These are phyloP conservation scores for Oscheius sp. DNA, from an alignment of 2,888 invertebrate species.

Conservation along the genomic window DNA sequence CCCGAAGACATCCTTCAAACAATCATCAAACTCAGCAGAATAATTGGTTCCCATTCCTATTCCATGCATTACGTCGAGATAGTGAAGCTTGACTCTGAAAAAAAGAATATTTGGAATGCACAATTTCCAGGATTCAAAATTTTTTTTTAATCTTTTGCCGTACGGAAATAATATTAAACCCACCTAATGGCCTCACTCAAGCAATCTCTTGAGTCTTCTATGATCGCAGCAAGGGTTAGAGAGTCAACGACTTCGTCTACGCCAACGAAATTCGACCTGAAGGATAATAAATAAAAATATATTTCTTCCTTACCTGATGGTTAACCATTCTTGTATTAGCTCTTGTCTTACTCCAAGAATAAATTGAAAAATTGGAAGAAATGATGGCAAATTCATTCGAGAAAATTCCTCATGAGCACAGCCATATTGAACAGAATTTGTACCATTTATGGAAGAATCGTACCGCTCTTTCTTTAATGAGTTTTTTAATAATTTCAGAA, in stretches of 20 bases:
- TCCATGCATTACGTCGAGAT: constrained; percentile 32
- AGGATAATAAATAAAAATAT: no score
- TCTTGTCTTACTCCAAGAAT: constrained; percentile 86
- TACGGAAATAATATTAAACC: no score
- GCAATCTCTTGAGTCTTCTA: constrained; percentile 89
- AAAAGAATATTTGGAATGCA: neutral
- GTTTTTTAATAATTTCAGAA: neutral
- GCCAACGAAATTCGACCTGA: constrained; percentile 11
- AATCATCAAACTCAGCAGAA: constrained; percentile 39
- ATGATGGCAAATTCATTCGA: constrained; percentile 83
- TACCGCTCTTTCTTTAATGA: constrained; percentile 10
- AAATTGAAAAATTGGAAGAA: constrained; percentile 84
- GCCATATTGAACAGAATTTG: constrained; percentile 5
- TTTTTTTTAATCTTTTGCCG: no score
- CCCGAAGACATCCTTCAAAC: constrained; percentile 41
- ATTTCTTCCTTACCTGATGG: constrained; percentile 31
- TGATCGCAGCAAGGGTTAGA: constrained; percentile 74
- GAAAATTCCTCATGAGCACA: neutral
- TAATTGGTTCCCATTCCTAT: constrained; percentile 37
- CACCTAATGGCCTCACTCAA: constrained; percentile 81
- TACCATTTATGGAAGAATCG: neutral
- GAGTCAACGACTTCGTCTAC: constrained; percentile 41
- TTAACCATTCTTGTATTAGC: constrained; percentile 85
- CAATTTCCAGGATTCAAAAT: no score
- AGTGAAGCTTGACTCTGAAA: constrained; percentile 39